Evolutionary conservation across 2,113 vertebrate species (phyloP).

Genomic region (Talpa occidentalis): DNA sequence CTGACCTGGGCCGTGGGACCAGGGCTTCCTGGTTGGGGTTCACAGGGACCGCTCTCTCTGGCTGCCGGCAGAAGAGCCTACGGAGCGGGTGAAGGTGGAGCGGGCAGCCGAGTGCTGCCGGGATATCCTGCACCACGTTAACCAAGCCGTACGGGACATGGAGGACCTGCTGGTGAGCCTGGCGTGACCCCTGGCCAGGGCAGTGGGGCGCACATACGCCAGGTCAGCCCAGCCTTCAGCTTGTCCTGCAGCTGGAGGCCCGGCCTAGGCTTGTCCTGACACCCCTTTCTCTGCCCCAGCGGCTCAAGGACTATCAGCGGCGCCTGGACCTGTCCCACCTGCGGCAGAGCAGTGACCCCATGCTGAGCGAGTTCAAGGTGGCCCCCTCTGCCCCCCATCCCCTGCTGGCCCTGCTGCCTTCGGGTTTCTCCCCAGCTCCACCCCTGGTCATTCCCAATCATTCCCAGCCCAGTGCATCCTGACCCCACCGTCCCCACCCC

Average conservation of each 20-base stretch:
- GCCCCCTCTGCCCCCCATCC: neutral
- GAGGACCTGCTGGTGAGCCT: slow-evolving; percentile 93
- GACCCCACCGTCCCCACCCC: neutral
- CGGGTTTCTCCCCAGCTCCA: fast-evolving
- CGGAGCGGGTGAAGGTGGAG: slow-evolving; percentile 80
- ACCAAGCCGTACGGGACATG: slow-evolving; percentile 93
- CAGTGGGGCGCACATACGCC: fast-evolving
- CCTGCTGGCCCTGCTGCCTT: too few species aligned
- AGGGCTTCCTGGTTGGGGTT: neutral
- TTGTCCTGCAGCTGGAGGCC: neutral
- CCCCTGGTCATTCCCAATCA: neutral
- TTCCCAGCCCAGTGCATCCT: neutral
- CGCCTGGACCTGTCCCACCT: slow-evolving; percentile 93
- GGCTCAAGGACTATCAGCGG: slow-evolving; percentile 94
- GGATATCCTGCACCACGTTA: slow-evolving; percentile 94
- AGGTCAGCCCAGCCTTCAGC: fast-evolving
- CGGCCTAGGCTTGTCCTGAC: neutral
- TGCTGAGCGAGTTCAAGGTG: slow-evolving; percentile 90
- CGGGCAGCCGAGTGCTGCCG: slow-evolving; percentile 92
- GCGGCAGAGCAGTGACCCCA: slow-evolving; percentile 89
- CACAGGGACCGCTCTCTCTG: fast-evolving
- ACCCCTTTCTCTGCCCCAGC: slow-evolving; percentile 79
- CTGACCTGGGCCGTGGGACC: fast-evolving
- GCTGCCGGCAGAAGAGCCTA: slow-evolving; percentile 66
- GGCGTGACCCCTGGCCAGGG: fast-evolving